phyloP scores from a whole-genome alignment of 2,797 vertebrate genomes.

The Lagocephalus sceleratus region DNA sequence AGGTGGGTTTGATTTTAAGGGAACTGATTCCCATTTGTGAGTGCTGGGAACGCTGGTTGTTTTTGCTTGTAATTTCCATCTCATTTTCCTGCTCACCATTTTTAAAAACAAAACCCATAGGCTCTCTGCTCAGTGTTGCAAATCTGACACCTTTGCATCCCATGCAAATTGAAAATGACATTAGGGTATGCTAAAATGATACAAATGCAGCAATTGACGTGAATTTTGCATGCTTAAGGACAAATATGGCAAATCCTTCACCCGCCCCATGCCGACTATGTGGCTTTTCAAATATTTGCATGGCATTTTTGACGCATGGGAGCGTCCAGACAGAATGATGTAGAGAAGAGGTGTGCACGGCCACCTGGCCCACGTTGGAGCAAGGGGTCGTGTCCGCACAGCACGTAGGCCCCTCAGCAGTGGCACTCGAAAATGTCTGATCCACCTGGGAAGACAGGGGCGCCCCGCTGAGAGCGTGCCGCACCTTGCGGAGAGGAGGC shows the following conservation, averaged over 20 bases:
- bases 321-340: constrained; percentile 29
- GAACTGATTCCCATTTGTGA: too few species aligned
- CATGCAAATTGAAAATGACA: constrained; percentile 13
- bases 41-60: neutral
- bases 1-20: too few species aligned
- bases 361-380: constrained; percentile 44
- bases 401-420: constrained; percentile 34
- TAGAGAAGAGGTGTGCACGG: constrained; percentile 27
- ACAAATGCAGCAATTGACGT: neutral
- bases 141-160: constrained; percentile 22
- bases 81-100: neutral
- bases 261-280: too few species aligned
- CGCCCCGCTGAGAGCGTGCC: constrained; percentile 41
- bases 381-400: constrained; percentile 16
- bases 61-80: neutral
- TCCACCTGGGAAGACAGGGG: constrained; percentile 48
- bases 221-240: neutral
- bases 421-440: constrained; percentile 58
- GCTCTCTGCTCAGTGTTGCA: neutral
- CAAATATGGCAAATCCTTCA: neutral
- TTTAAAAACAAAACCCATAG: neutral
- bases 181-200: neutral
- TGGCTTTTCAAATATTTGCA: too few species aligned
- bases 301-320: too few species aligned
- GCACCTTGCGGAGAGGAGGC: constrained; percentile 42